Evolutionary conservation across 2,888 invertebrate species (phyloP).

Genomic region (Serrognathus titanus): DNA sequence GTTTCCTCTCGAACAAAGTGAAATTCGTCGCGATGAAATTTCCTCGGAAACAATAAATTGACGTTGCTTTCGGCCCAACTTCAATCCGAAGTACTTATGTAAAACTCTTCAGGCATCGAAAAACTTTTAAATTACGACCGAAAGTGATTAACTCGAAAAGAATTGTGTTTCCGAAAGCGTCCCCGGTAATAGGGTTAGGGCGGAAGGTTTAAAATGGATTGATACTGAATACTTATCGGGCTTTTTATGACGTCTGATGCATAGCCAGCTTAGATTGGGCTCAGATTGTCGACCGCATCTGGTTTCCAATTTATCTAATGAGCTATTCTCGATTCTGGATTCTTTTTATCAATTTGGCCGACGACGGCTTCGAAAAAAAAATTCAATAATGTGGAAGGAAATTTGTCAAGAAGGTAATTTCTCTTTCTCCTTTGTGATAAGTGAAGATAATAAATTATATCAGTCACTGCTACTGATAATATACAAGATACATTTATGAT

Average conservation of each 20-base stretch:
- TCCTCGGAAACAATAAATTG: constrained; percentile 9
- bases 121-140: constrained; percentile 14
- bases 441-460: too few relatives aligned
- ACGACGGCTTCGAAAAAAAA: neutral
- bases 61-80: constrained; percentile 5
- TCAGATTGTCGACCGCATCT: constrained; percentile 15
- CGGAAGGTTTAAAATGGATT: constrained; percentile 3
- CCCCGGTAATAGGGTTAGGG: neutral
- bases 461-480: too few relatives aligned
- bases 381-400: too few relatives aligned
- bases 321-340: constrained; percentile 12
- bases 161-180: neutral
- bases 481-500: too few relatives aligned
- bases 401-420: too few relatives aligned
- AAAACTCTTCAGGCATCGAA: constrained; percentile 9
- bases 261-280: constrained; percentile 11
- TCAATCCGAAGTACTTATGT: constrained; percentile 10
- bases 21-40: too few relatives aligned
- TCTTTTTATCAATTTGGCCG: constrained; percentile 9
- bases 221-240: constrained; percentile 6
- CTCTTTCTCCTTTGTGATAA: too few relatives aligned
- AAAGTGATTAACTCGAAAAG: constrained; percentile 8
- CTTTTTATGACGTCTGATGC: constrained; percentile 17
- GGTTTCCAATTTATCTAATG: constrained; percentile 13
- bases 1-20: too few relatives aligned